phyloP scores from a whole-genome alignment of 1,140 invertebrate genomes.

The Mya arenaria region DNA sequence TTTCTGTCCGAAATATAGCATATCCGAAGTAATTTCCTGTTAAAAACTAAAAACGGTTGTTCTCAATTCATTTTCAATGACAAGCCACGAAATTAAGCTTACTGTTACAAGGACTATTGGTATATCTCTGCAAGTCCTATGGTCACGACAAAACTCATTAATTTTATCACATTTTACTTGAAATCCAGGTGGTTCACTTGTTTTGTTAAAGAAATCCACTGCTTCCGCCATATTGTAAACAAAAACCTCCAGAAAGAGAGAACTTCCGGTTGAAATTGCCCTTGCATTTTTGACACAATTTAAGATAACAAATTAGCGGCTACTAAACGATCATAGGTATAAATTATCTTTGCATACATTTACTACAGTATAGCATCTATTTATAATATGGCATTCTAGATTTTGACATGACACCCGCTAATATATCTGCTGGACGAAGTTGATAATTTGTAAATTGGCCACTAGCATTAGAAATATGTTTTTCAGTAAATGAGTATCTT shows the following conservation, averaged over 20 bases:
- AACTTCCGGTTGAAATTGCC: constrained; percentile 26
- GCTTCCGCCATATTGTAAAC: constrained; percentile 55
- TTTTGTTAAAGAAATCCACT: constrained; percentile 59
- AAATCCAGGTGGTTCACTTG: constrained; percentile 85
- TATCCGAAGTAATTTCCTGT: too few relatives aligned
- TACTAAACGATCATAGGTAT: neutral
- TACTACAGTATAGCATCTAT: constrained; percentile 3
- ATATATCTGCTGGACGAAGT: too few relatives aligned
- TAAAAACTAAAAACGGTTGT: too few relatives aligned
- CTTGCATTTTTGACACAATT: neutral
- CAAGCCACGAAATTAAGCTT: constrained; percentile 80
- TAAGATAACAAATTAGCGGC: neutral
- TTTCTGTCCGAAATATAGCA: too few relatives aligned
- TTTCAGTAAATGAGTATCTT: too few relatives aligned
- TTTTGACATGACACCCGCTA: constrained; percentile 41
- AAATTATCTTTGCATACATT: neutral
- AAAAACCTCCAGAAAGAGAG: constrained; percentile 1
- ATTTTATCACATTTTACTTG: constrained; percentile 87
- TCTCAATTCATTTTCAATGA: too few relatives aligned
- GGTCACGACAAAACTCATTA: constrained; percentile 87
- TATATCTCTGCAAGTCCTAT: constrained; percentile 83
- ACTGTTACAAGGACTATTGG: constrained; percentile 91
- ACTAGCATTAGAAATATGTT: too few relatives aligned
- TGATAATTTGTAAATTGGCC: too few relatives aligned
- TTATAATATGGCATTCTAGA: constrained; percentile 14